A percentile compares a stretch with the other conserved stretches of the same genome.
These are phyloP conservation scores for Stigmatopora nigra DNA, from an alignment of 2,113 vertebrate species.

Conservation along the genomic window DNA sequence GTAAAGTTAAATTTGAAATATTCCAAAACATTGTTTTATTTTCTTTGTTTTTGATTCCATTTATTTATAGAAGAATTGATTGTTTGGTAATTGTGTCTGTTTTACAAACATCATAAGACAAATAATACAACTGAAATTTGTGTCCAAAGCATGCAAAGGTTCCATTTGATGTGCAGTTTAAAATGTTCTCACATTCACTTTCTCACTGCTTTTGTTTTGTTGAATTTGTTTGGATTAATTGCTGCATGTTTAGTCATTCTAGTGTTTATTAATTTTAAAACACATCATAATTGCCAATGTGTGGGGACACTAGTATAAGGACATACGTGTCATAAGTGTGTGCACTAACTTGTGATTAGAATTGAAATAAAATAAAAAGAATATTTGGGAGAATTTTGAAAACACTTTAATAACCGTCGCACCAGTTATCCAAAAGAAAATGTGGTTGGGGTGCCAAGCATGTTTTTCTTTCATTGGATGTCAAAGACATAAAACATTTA, in stretches of 20 bases:
- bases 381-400: not conserved
- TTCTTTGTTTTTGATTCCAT: not conserved
- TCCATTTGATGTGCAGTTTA: slow-evolving; percentile 62
- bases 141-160: slow-evolving; percentile 37
- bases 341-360: not conserved
- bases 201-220: slow-evolving; percentile 72
- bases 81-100: slow-evolving; percentile 1
- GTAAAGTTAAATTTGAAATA: not conserved
- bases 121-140: slow-evolving; percentile 69
- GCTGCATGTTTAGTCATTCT: slow-evolving; percentile 64
- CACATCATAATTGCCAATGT: slow-evolving; percentile 52
- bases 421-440: slow-evolving; percentile 39
- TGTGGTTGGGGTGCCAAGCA: slow-evolving; percentile 18
- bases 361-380: not conserved
- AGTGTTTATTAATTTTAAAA: slow-evolving; percentile 67
- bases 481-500: slow-evolving; percentile 55
- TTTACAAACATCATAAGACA: slow-evolving; percentile 55
- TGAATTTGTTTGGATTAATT: slow-evolving; percentile 67
- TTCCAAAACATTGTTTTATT: not conserved
- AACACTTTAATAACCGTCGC: not conserved
- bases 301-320: slow-evolving; percentile 5
- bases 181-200: slow-evolving; percentile 63
- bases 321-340: not conserved
- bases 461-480: slow-evolving; percentile 28
- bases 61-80: not conserved